Percentiles rank a stretch among this genome's conserved stretches.
phyloP scores from a whole-genome alignment of 2,113 vertebrate species.

The Malurus cyaneus region DNA sequence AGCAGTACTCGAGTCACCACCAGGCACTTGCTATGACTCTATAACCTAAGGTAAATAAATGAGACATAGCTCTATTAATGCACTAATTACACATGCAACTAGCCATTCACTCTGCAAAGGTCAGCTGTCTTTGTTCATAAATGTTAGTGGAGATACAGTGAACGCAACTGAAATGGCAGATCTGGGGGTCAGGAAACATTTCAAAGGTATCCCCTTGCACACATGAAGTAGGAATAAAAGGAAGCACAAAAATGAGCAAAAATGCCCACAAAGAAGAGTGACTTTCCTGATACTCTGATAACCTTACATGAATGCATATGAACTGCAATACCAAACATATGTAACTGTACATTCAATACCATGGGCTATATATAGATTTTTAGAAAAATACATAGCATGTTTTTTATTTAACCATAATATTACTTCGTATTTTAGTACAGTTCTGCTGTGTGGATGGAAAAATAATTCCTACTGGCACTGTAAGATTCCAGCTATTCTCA shows the following conservation, averaged over 20 bases:
- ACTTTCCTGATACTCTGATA: background rate
- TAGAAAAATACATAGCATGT: no score
- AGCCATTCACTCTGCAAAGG: slow-evolving; percentile 38
- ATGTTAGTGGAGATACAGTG: background rate
- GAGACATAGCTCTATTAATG: slow-evolving; percentile 23
- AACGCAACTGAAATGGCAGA: background rate
- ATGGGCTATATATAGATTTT: background rate
- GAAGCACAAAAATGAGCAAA: background rate
- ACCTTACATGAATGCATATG: background rate
- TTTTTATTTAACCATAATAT: background rate
- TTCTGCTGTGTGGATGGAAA: background rate
- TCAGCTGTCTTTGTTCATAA: slow-evolving; percentile 46
- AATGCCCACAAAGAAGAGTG: background rate
- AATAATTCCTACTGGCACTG: background rate
- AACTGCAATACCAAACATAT: background rate
- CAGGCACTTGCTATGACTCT: background rate
- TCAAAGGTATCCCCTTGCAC: background rate
- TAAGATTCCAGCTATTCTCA: background rate
- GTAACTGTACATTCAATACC: background rate
- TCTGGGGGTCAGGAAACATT: background rate
- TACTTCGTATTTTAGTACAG: background rate
- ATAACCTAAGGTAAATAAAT: slow-evolving; percentile 17
- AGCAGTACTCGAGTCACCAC: background rate
- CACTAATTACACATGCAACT: slow-evolving; percentile 39
- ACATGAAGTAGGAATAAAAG: background rate